These are phyloP conservation scores for Chelon auratus DNA, from an alignment of 2,797 vertebrate species.

Conservation along the genomic window DNA sequence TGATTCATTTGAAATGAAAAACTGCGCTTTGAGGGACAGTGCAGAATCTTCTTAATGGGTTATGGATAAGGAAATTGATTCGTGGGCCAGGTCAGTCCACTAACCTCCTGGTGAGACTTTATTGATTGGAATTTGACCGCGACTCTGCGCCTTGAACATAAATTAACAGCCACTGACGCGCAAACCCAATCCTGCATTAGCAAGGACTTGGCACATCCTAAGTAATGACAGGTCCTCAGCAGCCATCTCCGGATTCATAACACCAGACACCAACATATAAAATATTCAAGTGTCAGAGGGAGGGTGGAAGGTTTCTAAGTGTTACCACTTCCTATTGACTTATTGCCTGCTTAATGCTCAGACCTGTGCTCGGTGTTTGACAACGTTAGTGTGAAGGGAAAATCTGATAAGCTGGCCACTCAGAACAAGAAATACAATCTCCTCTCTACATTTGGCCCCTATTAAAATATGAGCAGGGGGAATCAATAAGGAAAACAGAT, in stretches of 20 bases:
- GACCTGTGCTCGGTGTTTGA: slow-evolving; percentile 52
- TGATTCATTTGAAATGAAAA: slow-evolving; percentile 27
- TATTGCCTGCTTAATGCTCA: slow-evolving; percentile 54
- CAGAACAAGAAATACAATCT: slow-evolving; percentile 59
- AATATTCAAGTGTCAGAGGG: slow-evolving; percentile 65
- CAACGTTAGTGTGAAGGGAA: slow-evolving; percentile 44
- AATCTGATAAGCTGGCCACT: slow-evolving; percentile 62
- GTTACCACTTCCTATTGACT: slow-evolving; percentile 70
- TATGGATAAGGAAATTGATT: slow-evolving; percentile 67
- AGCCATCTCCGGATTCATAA: slow-evolving; percentile 67
- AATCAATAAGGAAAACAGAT: slow-evolving; percentile 64
- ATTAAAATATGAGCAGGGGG: slow-evolving; percentile 55
- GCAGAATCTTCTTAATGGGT: slow-evolving; percentile 25
- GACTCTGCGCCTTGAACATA: slow-evolving; percentile 73
- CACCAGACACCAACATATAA: slow-evolving; percentile 67
- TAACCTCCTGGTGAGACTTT: slow-evolving; percentile 58
- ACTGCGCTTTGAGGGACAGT: neutral
- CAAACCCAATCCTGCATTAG: slow-evolving; percentile 66
- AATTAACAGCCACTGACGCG: slow-evolving; percentile 78
- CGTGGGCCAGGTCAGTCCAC: slow-evolving; percentile 51
- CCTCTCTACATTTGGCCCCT: slow-evolving; percentile 36
- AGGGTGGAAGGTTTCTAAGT: slow-evolving; percentile 65
- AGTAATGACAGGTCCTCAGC: slow-evolving; percentile 69
- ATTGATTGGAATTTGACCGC: slow-evolving; percentile 77
- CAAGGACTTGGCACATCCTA: slow-evolving; percentile 57